Evolutionary conservation across 2,888 invertebrate genomes (phyloP).

Genomic region (Pollenia amentaria): DNA sequence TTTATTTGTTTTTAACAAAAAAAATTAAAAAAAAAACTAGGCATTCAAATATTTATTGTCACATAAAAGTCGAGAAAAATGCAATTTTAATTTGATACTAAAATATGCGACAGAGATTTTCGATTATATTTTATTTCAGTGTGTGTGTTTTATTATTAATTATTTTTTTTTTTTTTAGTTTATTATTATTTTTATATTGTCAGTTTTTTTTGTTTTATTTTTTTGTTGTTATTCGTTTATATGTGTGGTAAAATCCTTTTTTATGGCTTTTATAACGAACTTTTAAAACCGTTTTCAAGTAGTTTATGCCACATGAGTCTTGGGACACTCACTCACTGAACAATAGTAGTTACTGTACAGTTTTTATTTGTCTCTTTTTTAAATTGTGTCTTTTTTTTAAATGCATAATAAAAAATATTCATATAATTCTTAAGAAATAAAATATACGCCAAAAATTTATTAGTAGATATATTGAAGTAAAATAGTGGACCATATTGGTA

Average conservation of each 20-base stretch:
- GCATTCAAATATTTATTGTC: conserved; percentile 73
- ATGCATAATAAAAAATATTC: conserved; percentile 58
- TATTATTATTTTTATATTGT: conserved; percentile 44
- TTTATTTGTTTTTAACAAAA: background rate
- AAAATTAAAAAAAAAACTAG: conserved; percentile 15
- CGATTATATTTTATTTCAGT: conserved; percentile 58
- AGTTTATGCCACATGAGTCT: conserved; percentile 59
- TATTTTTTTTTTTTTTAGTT: conserved; percentile 30
- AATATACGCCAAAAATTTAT: conserved; percentile 61
- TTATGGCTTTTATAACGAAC: conserved; percentile 73
- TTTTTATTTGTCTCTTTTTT: conserved; percentile 41
- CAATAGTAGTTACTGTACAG: conserved; percentile 19
- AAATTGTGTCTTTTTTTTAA: conserved; percentile 25
- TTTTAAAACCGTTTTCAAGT: conserved; percentile 72
- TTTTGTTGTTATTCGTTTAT: background rate
- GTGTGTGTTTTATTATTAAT: conserved; percentile 12
- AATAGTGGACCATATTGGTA: background rate
- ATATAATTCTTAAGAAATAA: conserved; percentile 64
- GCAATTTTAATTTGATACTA: conserved; percentile 76
- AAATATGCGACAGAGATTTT: conserved; percentile 73
- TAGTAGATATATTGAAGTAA: background rate
- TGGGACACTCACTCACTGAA: conserved; percentile 24
- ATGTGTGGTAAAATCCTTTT: conserved; percentile 68
- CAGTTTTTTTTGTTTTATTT: conserved; percentile 5
- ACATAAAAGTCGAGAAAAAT: conserved; percentile 74